These are phyloP conservation scores for Mesocricetus auratus DNA, from an alignment of 2,113 vertebrate genomes.

Conservation along the genomic window DNA sequence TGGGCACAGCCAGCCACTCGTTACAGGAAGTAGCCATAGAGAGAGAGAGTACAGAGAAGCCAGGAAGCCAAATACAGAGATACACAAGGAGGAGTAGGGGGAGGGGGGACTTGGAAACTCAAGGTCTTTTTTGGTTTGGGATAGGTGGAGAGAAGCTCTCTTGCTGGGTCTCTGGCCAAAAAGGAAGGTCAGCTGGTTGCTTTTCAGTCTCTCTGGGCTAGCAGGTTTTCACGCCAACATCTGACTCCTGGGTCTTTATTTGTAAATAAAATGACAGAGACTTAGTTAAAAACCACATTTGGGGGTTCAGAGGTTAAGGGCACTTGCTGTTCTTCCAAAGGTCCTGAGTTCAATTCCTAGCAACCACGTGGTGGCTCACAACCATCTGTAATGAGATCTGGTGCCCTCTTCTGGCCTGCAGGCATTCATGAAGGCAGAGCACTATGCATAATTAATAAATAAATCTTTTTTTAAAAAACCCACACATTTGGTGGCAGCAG, in stretches of 20 bases:
- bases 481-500: not conserved
- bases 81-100: not conserved
- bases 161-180: not conserved
- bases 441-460: too few relatives aligned
- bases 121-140: not conserved
- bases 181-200: not conserved
- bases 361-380: too few relatives aligned
- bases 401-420: too few relatives aligned
- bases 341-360: too few relatives aligned
- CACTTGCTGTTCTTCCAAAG: too few relatives aligned
- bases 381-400: too few relatives aligned
- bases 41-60: not conserved
- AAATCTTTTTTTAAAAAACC: too few relatives aligned
- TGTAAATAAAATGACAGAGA: not conserved
- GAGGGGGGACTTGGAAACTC: not conserved
- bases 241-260: not conserved
- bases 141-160: not conserved
- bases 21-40: not conserved
- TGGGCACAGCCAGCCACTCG: not conserved
- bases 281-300: not conserved
- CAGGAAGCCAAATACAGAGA: not conserved
- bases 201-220: not conserved
- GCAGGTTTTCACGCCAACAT: not conserved
- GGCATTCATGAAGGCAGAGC: too few relatives aligned
- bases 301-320: too few relatives aligned